Percentiles rank a stretch among this genome's conserved stretches.
phyloP scores from a whole-genome alignment of 2,888 invertebrate genomes.

The Pristionchus maxplancki region DNA sequence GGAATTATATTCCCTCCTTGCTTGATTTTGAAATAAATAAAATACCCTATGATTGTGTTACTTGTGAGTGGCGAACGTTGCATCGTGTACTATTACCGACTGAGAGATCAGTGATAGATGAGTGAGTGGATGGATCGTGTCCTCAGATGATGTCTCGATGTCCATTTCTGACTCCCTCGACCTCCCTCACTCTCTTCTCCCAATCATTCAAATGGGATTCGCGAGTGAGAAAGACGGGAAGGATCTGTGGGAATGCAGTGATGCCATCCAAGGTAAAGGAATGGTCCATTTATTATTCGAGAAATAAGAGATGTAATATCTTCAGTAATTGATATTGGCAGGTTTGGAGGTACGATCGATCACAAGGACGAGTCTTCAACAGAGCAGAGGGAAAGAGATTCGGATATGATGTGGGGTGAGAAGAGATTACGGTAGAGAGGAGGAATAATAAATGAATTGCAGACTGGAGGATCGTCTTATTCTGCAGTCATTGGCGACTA shows the following conservation, averaged over 20 bases:
- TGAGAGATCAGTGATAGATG: background rate
- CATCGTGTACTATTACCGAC: background rate
- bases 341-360: conserved; percentile 16
- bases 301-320: no score
- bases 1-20: background rate
- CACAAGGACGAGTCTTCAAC: background rate
- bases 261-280: conserved; percentile 38
- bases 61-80: background rate
- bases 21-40: background rate
- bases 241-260: conserved; percentile 47
- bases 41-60: background rate
- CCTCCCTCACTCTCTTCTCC: conserved; percentile 23
- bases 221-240: conserved; percentile 29
- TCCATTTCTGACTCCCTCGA: conserved; percentile 47
- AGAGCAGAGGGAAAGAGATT: conserved; percentile 43
- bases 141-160: conserved; percentile 5
- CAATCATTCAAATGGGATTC: conserved; percentile 5
- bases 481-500: conserved; percentile 18
- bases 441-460: background rate
- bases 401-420: conserved; percentile 49
- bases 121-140: background rate
- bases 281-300: background rate
- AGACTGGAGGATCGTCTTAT: conserved; percentile 50
- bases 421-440: conserved; percentile 12
- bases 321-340: background rate